Conservation (phyloP, 2,797 vertebrate genomes). For the Acrocephalus scirpaceus region DNA sequence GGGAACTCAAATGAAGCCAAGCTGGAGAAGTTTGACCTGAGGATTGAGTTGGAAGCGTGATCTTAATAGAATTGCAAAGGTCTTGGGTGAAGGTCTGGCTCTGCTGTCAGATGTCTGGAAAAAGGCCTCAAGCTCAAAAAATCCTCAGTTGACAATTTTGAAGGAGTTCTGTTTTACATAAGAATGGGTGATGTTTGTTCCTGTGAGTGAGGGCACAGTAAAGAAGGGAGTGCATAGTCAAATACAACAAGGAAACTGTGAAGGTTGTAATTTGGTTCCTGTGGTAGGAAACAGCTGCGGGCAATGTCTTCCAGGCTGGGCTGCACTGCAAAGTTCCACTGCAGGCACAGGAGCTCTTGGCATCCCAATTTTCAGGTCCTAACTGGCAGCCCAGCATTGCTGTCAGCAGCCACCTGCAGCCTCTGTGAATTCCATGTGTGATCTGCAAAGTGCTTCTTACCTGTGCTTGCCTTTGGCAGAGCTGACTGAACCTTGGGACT, state of each 20-base stretch:
- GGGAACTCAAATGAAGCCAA: not conserved
- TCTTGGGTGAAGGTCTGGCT: not conserved
- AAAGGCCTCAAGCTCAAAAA: not conserved
- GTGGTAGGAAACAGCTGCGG: not conserved
- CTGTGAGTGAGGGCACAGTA: not conserved
- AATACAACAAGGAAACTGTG: not conserved
- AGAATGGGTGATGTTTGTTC: not conserved
- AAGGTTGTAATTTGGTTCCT: conserved; percentile 2
- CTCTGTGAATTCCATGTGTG: rapidly evolving
- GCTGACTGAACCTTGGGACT: not conserved
- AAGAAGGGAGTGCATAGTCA: not conserved
- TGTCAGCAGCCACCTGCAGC: not conserved
- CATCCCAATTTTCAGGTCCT: not conserved
- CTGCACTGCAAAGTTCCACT: not conserved
- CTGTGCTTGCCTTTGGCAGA: not conserved
- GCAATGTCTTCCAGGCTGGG: not conserved
- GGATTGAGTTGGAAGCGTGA: not conserved
- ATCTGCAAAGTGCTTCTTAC: not conserved
- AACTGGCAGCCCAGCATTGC: not conserved
- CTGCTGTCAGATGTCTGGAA: not conserved
- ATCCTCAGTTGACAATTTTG: not conserved
- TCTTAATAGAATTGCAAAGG: not conserved
- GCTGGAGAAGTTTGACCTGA: not conserved
- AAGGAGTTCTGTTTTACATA: not conserved
- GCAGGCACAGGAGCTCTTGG: not conserved